Conservation (phyloP, 1,140 invertebrate species). For the Leucophenga varia region DNA sequence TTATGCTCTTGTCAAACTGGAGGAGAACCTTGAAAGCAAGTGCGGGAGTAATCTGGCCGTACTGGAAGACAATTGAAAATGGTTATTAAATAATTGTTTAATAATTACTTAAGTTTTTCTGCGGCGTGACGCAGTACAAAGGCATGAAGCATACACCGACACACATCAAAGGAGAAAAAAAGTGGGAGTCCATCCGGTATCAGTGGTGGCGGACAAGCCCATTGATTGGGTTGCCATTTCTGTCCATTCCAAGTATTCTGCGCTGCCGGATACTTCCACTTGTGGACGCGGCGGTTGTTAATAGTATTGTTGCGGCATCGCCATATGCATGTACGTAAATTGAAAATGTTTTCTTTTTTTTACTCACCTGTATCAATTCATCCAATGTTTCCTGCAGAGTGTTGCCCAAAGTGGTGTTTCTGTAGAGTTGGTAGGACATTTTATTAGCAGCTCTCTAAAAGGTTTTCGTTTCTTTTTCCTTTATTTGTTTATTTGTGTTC, state of each 20-base stretch:
- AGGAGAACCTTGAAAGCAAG: slow-evolving; percentile 89
- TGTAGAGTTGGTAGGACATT: slow-evolving; percentile 95
- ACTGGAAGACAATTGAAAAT: slow-evolving; percentile 76
- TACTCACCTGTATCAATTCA: slow-evolving; percentile 77
- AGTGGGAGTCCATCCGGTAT: slow-evolving; percentile 43
- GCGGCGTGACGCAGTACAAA: too few relatives aligned
- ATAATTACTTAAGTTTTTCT: too few relatives aligned
- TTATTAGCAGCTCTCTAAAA: too few relatives aligned
- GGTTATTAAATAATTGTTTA: too few relatives aligned
- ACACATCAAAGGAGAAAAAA: too few relatives aligned
- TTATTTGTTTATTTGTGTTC: too few relatives aligned
- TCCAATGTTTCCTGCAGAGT: slow-evolving; percentile 93
- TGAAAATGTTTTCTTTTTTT: too few relatives aligned
- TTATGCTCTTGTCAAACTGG: slow-evolving; percentile 97
- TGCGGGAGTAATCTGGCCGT: slow-evolving; percentile 92
- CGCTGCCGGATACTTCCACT: too few relatives aligned
- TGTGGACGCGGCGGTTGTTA: slow-evolving; percentile 32
- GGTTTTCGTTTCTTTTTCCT: too few relatives aligned
- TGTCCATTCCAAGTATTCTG: slow-evolving; percentile 38
- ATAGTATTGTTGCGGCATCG: slow-evolving; percentile 37
- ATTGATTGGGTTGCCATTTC: too few relatives aligned
- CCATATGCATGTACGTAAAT: too few relatives aligned
- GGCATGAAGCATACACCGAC: too few relatives aligned
- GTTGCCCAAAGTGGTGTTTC: slow-evolving; percentile 94
- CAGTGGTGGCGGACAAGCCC: slow-evolving; percentile 35